Conservation (phyloP, 2,113 vertebrate genomes). For the Ochotona princeps region DNA sequence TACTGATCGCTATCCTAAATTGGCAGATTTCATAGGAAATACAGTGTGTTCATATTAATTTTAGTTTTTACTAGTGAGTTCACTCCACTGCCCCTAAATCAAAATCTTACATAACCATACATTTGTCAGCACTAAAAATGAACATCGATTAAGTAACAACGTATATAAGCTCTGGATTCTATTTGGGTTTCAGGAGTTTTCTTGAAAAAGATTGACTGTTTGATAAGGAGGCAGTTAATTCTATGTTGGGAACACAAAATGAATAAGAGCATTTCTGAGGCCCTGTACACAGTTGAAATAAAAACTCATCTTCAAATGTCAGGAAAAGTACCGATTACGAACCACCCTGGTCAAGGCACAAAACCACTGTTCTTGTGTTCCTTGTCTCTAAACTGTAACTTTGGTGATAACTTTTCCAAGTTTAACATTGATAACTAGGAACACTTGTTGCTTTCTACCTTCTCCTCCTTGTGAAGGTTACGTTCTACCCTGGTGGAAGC, state of each 20-base stretch:
- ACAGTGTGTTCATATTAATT: neutral
- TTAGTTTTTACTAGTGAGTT: neutral
- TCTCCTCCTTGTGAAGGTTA: neutral
- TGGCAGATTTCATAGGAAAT: neutral
- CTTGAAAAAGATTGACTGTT: neutral
- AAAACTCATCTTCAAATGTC: neutral
- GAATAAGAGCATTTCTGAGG: neutral
- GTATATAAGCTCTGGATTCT: neutral
- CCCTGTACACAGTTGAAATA: neutral
- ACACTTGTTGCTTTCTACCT: neutral
- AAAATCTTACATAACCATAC: neutral
- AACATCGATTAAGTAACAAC: neutral
- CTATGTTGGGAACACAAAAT: neutral
- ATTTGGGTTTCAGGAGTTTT: neutral
- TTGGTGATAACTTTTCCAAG: neutral
- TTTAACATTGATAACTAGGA: neutral
- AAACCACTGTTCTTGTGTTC: neutral
- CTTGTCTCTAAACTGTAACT: neutral
- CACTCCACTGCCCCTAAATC: neutral
- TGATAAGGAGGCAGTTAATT: neutral
- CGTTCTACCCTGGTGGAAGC: neutral
- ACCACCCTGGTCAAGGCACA: neutral
- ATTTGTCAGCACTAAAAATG: slow-evolving; percentile 23
- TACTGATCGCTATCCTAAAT: neutral
- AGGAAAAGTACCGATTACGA: neutral